Percentiles rank a stretch among this genome's conserved stretches.
These are phyloP conservation scores for Ophion costatus DNA, from an alignment of 2,888 invertebrate species.

Conservation along the genomic window DNA sequence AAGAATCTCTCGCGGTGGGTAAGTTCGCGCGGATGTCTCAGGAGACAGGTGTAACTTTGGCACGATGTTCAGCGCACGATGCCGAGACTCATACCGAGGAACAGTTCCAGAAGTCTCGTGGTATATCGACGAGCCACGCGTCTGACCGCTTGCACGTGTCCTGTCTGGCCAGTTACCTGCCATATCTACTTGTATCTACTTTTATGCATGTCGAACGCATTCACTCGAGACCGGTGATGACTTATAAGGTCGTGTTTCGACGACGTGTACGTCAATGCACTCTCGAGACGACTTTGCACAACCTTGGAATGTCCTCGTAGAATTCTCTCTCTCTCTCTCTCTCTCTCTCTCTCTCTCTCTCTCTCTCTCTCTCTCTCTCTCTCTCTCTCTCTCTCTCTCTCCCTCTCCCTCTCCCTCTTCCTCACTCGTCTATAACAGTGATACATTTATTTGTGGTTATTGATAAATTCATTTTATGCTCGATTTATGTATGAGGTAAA, in stretches of 20 bases:
- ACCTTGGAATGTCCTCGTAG: slow-evolving; percentile 42
- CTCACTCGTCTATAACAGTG: not conserved
- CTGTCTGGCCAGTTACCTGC: slow-evolving; percentile 71
- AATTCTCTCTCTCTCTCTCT: not conserved
- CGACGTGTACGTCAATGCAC: slow-evolving; percentile 29
- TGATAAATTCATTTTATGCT: too few relatives aligned
- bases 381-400: not conserved
- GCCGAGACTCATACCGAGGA: not conserved
- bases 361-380: too few relatives aligned
- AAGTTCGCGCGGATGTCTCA: slow-evolving; percentile 51
- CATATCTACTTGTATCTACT: slow-evolving; percentile 73
- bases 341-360: not conserved
- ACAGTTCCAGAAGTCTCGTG: slow-evolving; percentile 31
- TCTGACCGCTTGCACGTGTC: slow-evolving; percentile 62
- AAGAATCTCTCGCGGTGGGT: slow-evolving; percentile 34
- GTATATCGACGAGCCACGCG: slow-evolving; percentile 55
- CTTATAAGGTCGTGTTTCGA: slow-evolving; percentile 58
- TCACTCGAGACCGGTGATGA: slow-evolving; percentile 29
- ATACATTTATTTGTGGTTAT: not conserved
- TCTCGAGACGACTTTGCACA: slow-evolving; percentile 40
- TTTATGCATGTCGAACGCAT: slow-evolving; percentile 72
- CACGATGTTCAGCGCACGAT: not conserved
- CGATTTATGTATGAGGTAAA: too few relatives aligned
- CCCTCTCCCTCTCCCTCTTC: too few relatives aligned
- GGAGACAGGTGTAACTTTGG: slow-evolving; percentile 60